Evolutionary conservation across 2,888 invertebrate species (phyloP).

Genomic region (Amblyteles armatorius): DNA sequence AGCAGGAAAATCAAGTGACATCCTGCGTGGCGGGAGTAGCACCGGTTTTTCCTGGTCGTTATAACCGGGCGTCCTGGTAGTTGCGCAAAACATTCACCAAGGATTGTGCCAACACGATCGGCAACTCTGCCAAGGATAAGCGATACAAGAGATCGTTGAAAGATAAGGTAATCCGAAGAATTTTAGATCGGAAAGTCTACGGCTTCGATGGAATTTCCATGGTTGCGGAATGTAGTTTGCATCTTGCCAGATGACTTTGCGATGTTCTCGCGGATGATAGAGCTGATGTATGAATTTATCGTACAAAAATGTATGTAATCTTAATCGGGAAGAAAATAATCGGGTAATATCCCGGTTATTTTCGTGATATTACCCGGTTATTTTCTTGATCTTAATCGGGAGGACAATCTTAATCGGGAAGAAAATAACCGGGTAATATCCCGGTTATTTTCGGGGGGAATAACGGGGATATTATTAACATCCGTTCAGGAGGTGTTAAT

Average conservation of each 20-base stretch:
- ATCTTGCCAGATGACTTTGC: neutral
- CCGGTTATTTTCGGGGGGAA: neutral
- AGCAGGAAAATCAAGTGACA: slow-evolving; percentile 16
- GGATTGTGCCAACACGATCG: slow-evolving; percentile 57
- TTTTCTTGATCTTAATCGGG: too few relatives aligned
- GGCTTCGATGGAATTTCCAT: slow-evolving; percentile 1
- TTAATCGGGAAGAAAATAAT: neutral
- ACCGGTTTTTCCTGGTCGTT: slow-evolving; percentile 32
- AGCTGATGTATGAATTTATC: neutral
- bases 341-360: too few relatives aligned
- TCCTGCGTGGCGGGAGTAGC: neutral
- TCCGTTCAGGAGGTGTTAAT: neutral
- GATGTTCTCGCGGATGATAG: neutral
- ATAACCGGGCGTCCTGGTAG: slow-evolving; percentile 23
- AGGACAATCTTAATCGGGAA: neutral
- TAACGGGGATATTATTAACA: neutral
- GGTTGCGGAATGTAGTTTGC: neutral
- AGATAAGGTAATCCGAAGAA: neutral
- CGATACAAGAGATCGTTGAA: neutral
- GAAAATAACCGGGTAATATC: neutral
- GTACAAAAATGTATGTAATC: neutral
- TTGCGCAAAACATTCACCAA: slow-evolving; percentile 41
- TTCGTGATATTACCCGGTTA: too few relatives aligned
- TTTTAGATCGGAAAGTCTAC: neutral
- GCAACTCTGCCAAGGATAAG: slow-evolving; percentile 78